phyloP scores from a whole-genome alignment of 2,888 invertebrate genomes.

The Thelaira solivaga region DNA sequence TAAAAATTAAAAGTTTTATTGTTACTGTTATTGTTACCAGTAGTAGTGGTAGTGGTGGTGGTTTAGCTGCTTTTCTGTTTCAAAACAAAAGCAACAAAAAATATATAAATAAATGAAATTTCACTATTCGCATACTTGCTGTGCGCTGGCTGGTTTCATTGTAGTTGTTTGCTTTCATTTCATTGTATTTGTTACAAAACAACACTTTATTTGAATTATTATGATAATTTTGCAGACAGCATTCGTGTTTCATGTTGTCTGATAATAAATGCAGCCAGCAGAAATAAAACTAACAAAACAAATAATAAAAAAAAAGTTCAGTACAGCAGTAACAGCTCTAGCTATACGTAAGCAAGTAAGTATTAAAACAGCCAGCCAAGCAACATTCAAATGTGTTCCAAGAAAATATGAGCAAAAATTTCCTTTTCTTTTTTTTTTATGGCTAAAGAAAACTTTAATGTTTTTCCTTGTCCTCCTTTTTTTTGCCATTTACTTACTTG shows the following conservation, averaged over 20 bases:
- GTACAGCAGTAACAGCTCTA: slow-evolving; percentile 21
- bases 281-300: slow-evolving; percentile 14
- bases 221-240: slow-evolving; percentile 65
- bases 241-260: slow-evolving; percentile 65
- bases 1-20: background rate
- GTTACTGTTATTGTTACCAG: background rate
- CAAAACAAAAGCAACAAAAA: too few relatives aligned
- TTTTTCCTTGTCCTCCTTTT: slow-evolving; percentile 23
- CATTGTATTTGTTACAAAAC: slow-evolving; percentile 47
- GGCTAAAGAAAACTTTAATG: slow-evolving; percentile 22
- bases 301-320: slow-evolving; percentile 7
- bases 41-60: too few relatives aligned
- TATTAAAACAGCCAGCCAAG: slow-evolving; percentile 20
- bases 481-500: background rate
- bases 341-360: background rate
- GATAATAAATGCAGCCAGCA: slow-evolving; percentile 59
- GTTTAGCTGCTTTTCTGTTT: background rate
- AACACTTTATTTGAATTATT: slow-evolving; percentile 65
- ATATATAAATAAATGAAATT: too few relatives aligned
- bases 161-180: background rate
- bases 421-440: too few relatives aligned
- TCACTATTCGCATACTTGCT: background rate
- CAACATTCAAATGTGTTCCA: slow-evolving; percentile 13
- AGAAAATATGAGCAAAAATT: slow-evolving; percentile 20
- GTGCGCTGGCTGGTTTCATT: background rate